Percentiles rank a stretch among this genome's conserved stretches.
phyloP scores from a whole-genome alignment of 2,113 vertebrate species.

The Recurvirostra avosetta region DNA sequence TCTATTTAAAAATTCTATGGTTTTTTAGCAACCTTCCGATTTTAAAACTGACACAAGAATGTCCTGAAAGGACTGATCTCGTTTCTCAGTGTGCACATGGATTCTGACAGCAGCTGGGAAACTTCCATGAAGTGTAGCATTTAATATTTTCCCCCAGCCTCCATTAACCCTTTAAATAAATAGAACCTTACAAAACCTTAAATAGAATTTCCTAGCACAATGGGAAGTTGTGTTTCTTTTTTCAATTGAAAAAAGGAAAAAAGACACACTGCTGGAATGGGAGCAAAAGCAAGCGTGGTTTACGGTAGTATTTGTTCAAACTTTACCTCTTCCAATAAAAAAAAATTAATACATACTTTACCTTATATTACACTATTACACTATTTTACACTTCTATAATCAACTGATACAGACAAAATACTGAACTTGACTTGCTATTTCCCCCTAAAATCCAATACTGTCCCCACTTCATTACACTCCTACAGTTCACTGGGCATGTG shows the following conservation, averaged over 20 bases:
- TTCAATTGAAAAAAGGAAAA: background rate
- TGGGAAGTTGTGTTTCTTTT: background rate
- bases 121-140: background rate
- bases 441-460: background rate
- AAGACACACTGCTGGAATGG: background rate
- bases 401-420: background rate
- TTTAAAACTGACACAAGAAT: background rate
- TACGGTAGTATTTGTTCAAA: background rate
- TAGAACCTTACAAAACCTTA: background rate
- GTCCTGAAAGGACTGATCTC: background rate
- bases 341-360: background rate
- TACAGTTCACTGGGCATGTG: background rate
- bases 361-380: background rate
- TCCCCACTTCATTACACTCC: background rate
- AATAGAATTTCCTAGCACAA: background rate
- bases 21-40: slow-evolving; percentile 29
- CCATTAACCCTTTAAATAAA: background rate
- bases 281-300: background rate
- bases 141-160: background rate
- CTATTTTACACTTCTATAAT: background rate
- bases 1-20: background rate
- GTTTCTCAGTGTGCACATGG: background rate
- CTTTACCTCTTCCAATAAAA: background rate
- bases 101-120: background rate
- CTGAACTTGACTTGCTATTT: background rate